Evolutionary conservation across 2,797 vertebrate species (phyloP).

Genomic region (Hippopotamyrus pictus): DNA sequence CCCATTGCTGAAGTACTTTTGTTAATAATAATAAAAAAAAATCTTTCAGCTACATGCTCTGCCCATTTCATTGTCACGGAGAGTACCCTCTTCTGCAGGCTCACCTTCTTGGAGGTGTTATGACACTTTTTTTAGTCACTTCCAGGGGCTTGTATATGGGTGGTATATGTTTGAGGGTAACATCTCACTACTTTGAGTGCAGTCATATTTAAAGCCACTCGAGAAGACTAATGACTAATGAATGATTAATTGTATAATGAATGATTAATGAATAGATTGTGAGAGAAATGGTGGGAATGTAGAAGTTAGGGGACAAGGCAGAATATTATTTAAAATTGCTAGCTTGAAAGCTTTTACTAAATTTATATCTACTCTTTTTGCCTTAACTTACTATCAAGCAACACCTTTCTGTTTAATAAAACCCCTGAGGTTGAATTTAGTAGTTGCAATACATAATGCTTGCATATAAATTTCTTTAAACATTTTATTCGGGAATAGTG

Average conservation of each 20-base stretch:
- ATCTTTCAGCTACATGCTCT: not conserved
- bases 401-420: not conserved
- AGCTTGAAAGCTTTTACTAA: not conserved
- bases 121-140: not conserved
- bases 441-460: not conserved
- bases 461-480: not conserved
- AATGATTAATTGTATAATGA: not conserved
- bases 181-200: not conserved
- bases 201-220: not conserved
- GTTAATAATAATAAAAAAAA: not conserved
- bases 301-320: not conserved
- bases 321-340: not conserved
- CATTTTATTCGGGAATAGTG: not conserved
- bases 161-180: not conserved
- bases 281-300: not conserved
- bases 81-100: not conserved
- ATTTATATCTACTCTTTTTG: not conserved
- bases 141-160: not conserved
- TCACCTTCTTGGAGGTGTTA: not conserved
- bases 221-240: not conserved
- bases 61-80: not conserved
- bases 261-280: not conserved
- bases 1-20: not conserved
- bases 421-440: not conserved
- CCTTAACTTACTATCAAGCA: not conserved